Conservation (phyloP, 2,113 vertebrate species). For the Microcebus tavaratra region DNA sequence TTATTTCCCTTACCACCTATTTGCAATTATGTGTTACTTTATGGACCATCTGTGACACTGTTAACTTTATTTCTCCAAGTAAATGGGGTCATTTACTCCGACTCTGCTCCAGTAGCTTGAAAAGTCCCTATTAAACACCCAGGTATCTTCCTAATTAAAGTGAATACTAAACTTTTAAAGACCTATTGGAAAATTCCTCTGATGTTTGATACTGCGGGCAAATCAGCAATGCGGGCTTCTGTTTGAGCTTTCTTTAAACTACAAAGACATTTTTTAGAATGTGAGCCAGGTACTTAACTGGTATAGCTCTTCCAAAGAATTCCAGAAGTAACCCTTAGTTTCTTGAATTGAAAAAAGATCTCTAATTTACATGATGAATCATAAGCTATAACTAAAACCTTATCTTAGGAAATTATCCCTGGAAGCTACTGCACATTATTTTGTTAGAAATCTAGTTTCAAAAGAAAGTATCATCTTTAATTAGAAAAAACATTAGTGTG, state of each 20-base stretch:
- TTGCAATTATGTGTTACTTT: not conserved
- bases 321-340: not conserved
- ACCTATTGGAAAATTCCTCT: not conserved
- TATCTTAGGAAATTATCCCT: not conserved
- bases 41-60: slow-evolving; percentile 36
- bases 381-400: not conserved
- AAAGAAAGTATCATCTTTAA: not conserved
- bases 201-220: not conserved
- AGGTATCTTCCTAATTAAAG: slow-evolving; percentile 60
- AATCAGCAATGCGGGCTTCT: not conserved
- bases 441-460: not conserved
- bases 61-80: slow-evolving; percentile 42
- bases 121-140: not conserved
- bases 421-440: not conserved
- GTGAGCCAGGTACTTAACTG: not conserved
- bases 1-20: not conserved
- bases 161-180: not conserved
- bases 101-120: not conserved
- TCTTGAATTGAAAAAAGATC: not conserved
- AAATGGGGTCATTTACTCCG: not conserved
- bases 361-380: not conserved
- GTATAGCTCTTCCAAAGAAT: not conserved
- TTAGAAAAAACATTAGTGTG: not conserved
- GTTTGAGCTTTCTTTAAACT: not conserved
- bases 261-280: not conserved